Evolutionary conservation across 1,140 invertebrate genomes (phyloP).

Genomic region (Drosophila biarmipes): DNA sequence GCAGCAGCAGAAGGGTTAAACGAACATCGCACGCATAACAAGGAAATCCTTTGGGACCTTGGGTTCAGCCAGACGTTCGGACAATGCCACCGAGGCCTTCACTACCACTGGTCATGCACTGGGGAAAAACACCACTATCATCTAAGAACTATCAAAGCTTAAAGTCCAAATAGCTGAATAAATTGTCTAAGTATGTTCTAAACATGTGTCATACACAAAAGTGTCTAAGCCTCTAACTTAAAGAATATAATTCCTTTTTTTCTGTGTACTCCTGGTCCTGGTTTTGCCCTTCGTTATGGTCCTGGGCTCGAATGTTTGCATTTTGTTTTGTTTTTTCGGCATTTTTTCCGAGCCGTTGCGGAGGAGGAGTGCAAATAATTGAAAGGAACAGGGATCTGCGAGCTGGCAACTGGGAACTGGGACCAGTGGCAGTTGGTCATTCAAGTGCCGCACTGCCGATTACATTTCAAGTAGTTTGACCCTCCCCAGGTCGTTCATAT

Average conservation of each 20-base stretch:
- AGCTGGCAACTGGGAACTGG: constrained; percentile 14
- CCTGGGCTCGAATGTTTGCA: constrained; percentile 67
- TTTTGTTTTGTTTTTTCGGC: constrained; percentile 79
- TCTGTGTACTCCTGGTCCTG: constrained; percentile 35
- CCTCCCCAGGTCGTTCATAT: constrained; percentile 29
- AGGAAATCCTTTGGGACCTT: constrained; percentile 81
- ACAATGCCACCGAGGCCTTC: constrained; percentile 64
- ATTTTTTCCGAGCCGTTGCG: constrained; percentile 54
- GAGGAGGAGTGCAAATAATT: constrained; percentile 73
- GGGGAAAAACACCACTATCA: neutral
- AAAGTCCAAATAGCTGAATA: no score
- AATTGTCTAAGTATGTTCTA: no score
- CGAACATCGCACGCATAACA: constrained; percentile 80
- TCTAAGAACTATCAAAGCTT: neutral
- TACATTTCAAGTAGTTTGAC: constrained; percentile 73
- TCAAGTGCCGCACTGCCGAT: constrained; percentile 80
- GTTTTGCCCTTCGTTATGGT: constrained; percentile 25
- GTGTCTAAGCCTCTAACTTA: no score
- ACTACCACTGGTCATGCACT: constrained; percentile 37
- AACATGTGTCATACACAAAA: no score
- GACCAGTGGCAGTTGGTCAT: constrained; percentile 66
- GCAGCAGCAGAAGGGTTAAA: constrained; percentile 64
- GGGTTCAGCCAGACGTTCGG: constrained; percentile 48
- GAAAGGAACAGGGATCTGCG: constrained; percentile 60
- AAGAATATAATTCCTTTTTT: neutral